A percentile compares a stretch with the other conserved stretches of the same genome.
phyloP scores from a whole-genome alignment of 2,888 invertebrate species.

The Sarcophaga rosellei region DNA sequence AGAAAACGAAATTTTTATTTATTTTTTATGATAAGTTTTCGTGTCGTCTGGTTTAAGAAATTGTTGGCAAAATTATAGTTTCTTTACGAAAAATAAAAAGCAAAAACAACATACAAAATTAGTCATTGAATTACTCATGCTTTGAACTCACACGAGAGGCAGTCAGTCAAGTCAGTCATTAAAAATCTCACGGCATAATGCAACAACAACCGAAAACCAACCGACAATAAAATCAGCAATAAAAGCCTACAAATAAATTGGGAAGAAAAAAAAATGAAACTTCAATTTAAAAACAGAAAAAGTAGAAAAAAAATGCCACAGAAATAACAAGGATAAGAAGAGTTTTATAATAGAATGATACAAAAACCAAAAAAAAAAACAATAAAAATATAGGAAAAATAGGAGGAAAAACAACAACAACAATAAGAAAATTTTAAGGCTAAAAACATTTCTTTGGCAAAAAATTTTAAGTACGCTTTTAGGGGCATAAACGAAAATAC shows the following conservation, averaged over 20 bases:
- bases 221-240: slow-evolving; percentile 6
- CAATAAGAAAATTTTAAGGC: slow-evolving; percentile 26
- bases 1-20: not conserved
- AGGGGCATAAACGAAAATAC: slow-evolving; percentile 38
- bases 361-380: not conserved
- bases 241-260: not conserved
- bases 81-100: not conserved
- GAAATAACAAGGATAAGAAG: slow-evolving; percentile 25
- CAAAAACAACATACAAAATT: slow-evolving; percentile 13
- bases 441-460: slow-evolving; percentile 27
- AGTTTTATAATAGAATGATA: slow-evolving; percentile 5
- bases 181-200: slow-evolving; percentile 43
- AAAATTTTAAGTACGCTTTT: slow-evolving; percentile 51
- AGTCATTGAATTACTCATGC: slow-evolving; percentile 44
- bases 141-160: not conserved
- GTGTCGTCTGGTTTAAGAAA: slow-evolving; percentile 38
- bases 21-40: slow-evolving; percentile 9
- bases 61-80: slow-evolving; percentile 32
- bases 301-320: slow-evolving; percentile 15
- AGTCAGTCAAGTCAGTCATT: slow-evolving; percentile 42
- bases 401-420: not conserved
- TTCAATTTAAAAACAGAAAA: not conserved
- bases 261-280: slow-evolving; percentile 9
- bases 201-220: not conserved
- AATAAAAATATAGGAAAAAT: not conserved